Evolutionary conservation across 1,140 invertebrate genomes (phyloP).

Genomic region (Trichonephila clavipes): DNA sequence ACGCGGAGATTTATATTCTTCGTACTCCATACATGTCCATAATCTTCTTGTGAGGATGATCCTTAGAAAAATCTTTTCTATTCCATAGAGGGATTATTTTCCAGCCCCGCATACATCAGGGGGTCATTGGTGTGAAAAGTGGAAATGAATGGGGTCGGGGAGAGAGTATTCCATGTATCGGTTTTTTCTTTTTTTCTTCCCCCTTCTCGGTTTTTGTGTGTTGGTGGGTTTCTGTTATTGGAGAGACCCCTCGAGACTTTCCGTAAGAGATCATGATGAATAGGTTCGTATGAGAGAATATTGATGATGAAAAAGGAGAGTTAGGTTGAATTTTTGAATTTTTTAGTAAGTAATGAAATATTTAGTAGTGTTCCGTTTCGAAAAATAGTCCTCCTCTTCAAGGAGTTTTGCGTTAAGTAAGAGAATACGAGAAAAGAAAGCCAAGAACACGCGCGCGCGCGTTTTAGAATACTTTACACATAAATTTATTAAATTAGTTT

Average conservation of each 20-base stretch:
- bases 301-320: background rate
- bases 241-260: background rate
- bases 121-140: background rate
- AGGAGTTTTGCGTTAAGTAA: too few relatives aligned
- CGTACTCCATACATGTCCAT: background rate
- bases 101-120: background rate
- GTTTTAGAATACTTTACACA: too few relatives aligned
- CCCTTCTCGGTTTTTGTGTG: too few relatives aligned
- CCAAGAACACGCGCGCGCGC: too few relatives aligned
- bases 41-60: background rate
- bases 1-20: background rate
- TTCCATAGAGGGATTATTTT: background rate
- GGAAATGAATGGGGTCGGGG: background rate
- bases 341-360: too few relatives aligned
- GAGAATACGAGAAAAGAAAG: too few relatives aligned
- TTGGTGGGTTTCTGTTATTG: background rate
- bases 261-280: background rate
- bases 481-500: too few relatives aligned
- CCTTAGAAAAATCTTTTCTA: background rate
- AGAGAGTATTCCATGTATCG: background rate
- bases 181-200: too few relatives aligned
- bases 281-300: background rate
- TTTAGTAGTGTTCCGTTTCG: too few relatives aligned
- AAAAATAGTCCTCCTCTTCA: too few relatives aligned
- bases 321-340: background rate